phyloP scores from a whole-genome alignment of 2,797 vertebrate species.

The Hydrolagus colliei region DNA sequence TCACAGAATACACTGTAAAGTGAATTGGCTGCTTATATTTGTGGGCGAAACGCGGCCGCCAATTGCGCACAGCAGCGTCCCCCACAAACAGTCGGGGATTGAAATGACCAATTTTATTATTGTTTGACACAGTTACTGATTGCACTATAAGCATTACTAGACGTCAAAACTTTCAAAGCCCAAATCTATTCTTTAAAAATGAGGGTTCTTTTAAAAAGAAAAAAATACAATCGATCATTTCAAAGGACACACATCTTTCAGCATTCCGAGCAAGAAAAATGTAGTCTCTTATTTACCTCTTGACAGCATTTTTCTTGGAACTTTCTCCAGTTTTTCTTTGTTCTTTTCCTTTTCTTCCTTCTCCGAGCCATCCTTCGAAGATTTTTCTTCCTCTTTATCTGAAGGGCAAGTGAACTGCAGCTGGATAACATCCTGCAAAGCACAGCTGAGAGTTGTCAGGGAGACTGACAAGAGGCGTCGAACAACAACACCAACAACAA shows the following conservation, averaged over 20 bases:
- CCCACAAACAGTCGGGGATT: too few relatives aligned
- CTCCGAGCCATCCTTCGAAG: slow-evolving; percentile 83
- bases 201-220: not conserved
- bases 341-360: slow-evolving; percentile 96
- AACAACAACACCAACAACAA: too few relatives aligned
- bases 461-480: too few relatives aligned
- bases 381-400: slow-evolving; percentile 94
- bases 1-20: too few relatives aligned
- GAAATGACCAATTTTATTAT: too few relatives aligned
- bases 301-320: slow-evolving; percentile 87
- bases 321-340: slow-evolving; percentile 84
- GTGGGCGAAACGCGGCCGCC: too few relatives aligned
- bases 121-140: not conserved
- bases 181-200: not conserved
- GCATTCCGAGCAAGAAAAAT: not conserved
- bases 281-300: slow-evolving; percentile 63
- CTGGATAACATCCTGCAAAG: slow-evolving; percentile 84
- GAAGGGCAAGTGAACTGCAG: slow-evolving; percentile 94
- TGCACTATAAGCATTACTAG: not conserved
- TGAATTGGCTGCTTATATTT: too few relatives aligned
- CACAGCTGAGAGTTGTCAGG: slow-evolving; percentile 18
- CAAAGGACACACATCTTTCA: not conserved
- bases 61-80: too few relatives aligned
- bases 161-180: not conserved
- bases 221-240: not conserved